Evolutionary conservation across 2,888 invertebrate genomes (phyloP).

Genomic region (Watsonalla cultraria): DNA sequence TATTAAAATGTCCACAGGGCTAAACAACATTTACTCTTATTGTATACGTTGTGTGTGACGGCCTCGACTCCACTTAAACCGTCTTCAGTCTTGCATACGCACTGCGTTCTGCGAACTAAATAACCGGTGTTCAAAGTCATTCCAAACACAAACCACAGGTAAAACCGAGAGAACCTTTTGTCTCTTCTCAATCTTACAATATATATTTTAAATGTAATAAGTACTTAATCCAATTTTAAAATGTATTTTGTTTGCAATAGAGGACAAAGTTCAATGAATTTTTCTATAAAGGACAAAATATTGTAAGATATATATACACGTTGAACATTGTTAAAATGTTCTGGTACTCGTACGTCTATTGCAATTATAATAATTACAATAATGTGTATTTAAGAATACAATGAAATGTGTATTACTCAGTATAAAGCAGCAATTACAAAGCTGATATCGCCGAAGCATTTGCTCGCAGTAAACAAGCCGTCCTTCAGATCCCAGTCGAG

Average conservation of each 20-base stretch:
- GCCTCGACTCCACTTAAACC: conserved; percentile 45
- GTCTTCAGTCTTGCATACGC: conserved; percentile 24
- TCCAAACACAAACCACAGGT: background rate
- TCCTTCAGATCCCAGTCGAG: conserved; percentile 74
- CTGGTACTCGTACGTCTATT: no score
- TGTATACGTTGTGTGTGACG: conserved; percentile 32
- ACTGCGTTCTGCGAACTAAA: background rate
- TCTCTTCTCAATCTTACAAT: background rate
- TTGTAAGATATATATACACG: no score
- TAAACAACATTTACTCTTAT: conserved; percentile 30
- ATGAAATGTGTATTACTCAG: background rate
- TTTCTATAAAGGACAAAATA: no score
- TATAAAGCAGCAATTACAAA: conserved; percentile 25
- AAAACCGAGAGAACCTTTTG: background rate
- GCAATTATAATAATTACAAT: no score
- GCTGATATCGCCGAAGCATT: conserved; percentile 45
- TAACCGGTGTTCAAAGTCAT: background rate
- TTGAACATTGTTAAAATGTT: no score
- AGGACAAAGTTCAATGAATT: no score
- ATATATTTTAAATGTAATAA: no score
- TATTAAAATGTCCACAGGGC: conserved; percentile 35
- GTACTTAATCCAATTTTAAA: no score
- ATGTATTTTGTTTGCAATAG: no score
- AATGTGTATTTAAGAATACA: no score
- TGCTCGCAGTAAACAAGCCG: conserved; percentile 57